Percentiles rank a stretch among this genome's conserved stretches.
phyloP scores from a whole-genome alignment of 2,797 vertebrate genomes.

The Sardinella longiceps region DNA sequence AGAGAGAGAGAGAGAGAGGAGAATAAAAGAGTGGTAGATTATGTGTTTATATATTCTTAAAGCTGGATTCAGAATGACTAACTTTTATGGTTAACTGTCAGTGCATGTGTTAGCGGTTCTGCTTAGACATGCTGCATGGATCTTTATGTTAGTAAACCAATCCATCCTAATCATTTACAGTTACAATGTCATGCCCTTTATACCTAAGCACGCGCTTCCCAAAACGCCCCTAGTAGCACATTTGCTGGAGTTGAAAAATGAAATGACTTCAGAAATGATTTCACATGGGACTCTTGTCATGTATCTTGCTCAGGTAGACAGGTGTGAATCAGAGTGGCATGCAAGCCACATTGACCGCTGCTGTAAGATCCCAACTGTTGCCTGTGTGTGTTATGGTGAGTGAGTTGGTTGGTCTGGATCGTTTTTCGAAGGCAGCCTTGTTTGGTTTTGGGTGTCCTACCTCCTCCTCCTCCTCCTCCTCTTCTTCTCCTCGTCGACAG shows the following conservation, averaged over 20 bases:
- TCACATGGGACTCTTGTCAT: not conserved
- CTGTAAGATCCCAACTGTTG: not conserved
- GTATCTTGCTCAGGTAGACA: not conserved
- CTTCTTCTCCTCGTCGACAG: not conserved
- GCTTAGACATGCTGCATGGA: not conserved
- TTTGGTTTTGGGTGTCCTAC: slow-evolving; percentile 18
- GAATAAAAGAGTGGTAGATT: too few relatives aligned
- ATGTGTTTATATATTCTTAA: not conserved
- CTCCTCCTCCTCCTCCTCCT: not conserved
- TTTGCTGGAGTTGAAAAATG: not conserved
- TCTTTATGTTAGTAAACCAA: not conserved
- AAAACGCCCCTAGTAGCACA: not conserved
- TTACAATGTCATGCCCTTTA: not conserved
- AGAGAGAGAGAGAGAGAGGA: not conserved
- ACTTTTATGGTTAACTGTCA: not conserved
- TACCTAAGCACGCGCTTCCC: not conserved
- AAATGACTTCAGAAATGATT: not conserved
- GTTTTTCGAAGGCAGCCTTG: not conserved
- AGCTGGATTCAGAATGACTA: not conserved
- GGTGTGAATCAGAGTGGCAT: not conserved
- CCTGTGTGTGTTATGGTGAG: not conserved
- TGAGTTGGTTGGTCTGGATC: not conserved
- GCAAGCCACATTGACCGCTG: not conserved
- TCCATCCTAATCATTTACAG: not conserved
- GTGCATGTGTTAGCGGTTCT: not conserved